A percentile compares a stretch with the other conserved stretches of the same genome.
Conservation (phyloP, 1,140 invertebrate species). For the Hypsibius dujardini region DNA sequence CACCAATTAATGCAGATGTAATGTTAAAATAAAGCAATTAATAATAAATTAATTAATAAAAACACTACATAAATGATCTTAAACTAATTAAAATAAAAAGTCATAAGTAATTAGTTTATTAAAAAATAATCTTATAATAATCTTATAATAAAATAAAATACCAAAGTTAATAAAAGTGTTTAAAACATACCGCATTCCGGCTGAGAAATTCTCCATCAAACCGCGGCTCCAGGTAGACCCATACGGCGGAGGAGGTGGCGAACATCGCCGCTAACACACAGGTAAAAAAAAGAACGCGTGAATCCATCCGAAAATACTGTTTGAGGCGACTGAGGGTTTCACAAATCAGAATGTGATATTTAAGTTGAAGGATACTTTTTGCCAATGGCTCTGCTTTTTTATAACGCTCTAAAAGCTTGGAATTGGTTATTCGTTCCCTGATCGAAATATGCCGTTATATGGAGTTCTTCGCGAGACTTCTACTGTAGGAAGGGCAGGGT, state of each 20-base stretch:
- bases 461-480: too few relatives aligned
- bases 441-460: too few relatives aligned
- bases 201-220: background rate
- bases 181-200: background rate
- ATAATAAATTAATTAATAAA: background rate
- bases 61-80: too few relatives aligned
- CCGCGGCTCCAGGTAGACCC: slow-evolving; percentile 9
- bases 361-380: too few relatives aligned
- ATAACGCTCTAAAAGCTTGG: too few relatives aligned
- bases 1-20: background rate
- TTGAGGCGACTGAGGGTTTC: background rate
- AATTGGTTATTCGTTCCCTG: too few relatives aligned
- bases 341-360: background rate
- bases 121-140: background rate
- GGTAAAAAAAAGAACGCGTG: background rate
- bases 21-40: background rate
- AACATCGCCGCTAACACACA: background rate
- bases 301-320: background rate
- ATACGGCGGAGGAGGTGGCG: background rate
- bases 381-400: too few relatives aligned
- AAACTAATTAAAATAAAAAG: background rate
- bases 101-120: background rate
- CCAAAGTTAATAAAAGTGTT: background rate
- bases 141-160: background rate
- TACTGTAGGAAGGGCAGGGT: too few relatives aligned